Evolutionary conservation across 2,797 vertebrate genomes (phyloP), one percentile per base, ranked within the genome.

Genomic region (Danio jaintianensis): DNA sequence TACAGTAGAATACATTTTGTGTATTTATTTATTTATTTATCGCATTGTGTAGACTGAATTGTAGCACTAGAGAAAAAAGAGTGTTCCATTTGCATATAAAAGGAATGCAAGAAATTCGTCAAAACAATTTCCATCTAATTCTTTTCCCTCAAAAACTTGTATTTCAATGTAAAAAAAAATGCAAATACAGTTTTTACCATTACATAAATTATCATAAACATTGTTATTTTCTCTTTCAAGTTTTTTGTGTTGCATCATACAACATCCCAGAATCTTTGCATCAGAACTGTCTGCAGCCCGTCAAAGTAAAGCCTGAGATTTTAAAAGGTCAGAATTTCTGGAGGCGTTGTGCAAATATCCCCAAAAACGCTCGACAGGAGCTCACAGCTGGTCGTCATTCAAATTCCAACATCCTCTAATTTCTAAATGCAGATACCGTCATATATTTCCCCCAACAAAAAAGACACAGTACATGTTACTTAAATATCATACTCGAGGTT

Each of bases 401-500:
- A 76, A 55, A 66, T 76, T 52, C 16, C 67, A 52, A 55, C 50
- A 56, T 56, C 40, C 40, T 66, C 4, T 0, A 3, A 76, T 64
- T 76, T 66, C 13, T 50, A 47, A 36, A 53, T 22, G 50, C 15
- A 50, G 43, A 69, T 4, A 52, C 6, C 20, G 66, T 52, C 43
- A 47, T 62, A 67, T 8, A 50, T 13, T 48, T 13, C 20, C 43
- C 13, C 36, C 48, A 1, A 15, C 8, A 29, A 43, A 55, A 40
- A 75, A 76, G 42, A 55, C 29, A 29, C 29, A 1, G 29, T 48
- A 53, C 42, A 7, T 38, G 11, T 38, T 7, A 29, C 20, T 74
- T 55, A 79, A 82, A 73, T 50, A 58, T 55, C 53, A 72, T 38
- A 66, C 52, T 59, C 6, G 36, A 3, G 68, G 74, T 78, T 83